phyloP scores from a whole-genome alignment of 2,888 invertebrate genomes.

The Hecatera dysodea region DNA sequence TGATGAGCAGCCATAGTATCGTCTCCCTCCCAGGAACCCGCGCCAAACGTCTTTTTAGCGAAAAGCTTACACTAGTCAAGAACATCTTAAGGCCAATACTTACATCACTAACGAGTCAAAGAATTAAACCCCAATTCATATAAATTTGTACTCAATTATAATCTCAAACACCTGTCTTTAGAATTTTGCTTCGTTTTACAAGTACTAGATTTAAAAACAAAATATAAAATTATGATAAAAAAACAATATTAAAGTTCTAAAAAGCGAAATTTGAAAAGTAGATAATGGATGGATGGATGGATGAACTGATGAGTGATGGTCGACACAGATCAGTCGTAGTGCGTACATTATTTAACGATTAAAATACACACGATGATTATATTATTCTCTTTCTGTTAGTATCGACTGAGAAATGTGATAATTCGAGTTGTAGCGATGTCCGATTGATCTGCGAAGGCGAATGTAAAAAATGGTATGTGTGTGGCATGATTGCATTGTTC shows the following conservation, averaged over 20 bases:
- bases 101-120: constrained; percentile 57
- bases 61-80: constrained; percentile 43
- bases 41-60: constrained; percentile 29
- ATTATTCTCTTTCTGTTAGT: not conserved
- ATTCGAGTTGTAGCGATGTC: constrained; percentile 10
- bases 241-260: constrained; percentile 16
- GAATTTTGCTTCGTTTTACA: constrained; percentile 48
- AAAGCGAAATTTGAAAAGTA: constrained; percentile 31
- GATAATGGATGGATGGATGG: too few relatives aligned
- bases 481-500: constrained; percentile 63
- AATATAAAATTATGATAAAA: constrained; percentile 18
- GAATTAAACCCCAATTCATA: constrained; percentile 63
- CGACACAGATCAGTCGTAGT: constrained; percentile 31
- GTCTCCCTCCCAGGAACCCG: constrained; percentile 11
- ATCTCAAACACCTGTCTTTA: constrained; percentile 61
- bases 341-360: not conserved
- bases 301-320: constrained; percentile 1
- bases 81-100: constrained; percentile 42
- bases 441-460: constrained; percentile 26
- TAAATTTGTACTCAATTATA: constrained; percentile 73
- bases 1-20: not conserved
- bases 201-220: constrained; percentile 18
- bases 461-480: constrained; percentile 18
- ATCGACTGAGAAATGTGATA: not conserved
- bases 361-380: not conserved